Base-by-base conservation (phyloP, 2,888 invertebrate genomes). In the Yponomeuta malinellus region DNA sequence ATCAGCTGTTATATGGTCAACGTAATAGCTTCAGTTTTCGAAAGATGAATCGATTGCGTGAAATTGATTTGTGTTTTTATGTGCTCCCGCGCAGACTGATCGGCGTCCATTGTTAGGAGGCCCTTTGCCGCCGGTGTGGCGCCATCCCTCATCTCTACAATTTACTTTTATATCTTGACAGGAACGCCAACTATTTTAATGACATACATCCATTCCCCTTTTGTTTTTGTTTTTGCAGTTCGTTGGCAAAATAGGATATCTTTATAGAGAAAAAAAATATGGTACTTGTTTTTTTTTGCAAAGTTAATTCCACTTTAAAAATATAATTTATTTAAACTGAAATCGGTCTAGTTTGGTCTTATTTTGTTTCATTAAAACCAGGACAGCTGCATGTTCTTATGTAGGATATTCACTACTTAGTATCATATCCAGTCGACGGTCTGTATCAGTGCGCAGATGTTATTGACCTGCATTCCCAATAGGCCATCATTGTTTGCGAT, bases 391-490 rank as follows among this genome's bases (percentile, higher is more conserved):
- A 15, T 59, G 52, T 12, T 15, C 12, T 2, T 2, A 59, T 33
- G 52, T 59, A 15, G 1, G 15, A 59, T 59, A 59, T 59, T 59
- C 52, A 59, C 52, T 59, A 15, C 52, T 59, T 59, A 15, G 43
- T 43, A 43, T 43, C 52, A 15, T 59, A 59, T 59, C 12, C 52
- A 12, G 52, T 59, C 52, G 52, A 10, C 52, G 52, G 12, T 59
- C 15, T 59, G 52, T 59, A 59, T 78, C 78, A 82, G 76, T 84
- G 83, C 83, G 82, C 84, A 85, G 81, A 71, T 71, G 71, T 63
- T 69, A 71, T 81, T 88, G 88, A 89, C 89, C 89, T 81, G 88
- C 83, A 89, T 89, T 87, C 84, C 87, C 86, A 83, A 86, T 83
- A 83, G 85, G 85, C 83, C 82, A 81, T 83, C 83, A 84, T 79